Evolutionary conservation across 2,113 vertebrate species (phyloP).

Genomic region (Pluvianellus socialis): DNA sequence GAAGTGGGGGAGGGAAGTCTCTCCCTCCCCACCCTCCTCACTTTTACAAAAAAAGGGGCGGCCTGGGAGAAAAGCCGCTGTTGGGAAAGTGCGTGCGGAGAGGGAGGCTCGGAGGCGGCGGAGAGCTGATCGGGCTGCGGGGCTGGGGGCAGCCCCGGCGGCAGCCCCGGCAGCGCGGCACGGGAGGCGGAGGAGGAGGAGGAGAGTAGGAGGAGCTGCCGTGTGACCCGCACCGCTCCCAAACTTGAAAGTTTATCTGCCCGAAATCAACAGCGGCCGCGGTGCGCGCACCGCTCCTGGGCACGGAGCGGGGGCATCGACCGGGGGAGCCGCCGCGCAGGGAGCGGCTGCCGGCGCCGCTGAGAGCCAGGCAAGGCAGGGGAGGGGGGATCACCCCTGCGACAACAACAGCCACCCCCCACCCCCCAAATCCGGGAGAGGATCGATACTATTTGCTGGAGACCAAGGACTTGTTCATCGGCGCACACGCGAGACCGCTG

Average conservation of each 20-base stretch:
- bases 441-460: conserved; percentile 35
- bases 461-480: background rate
- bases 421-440: background rate
- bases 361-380: background rate
- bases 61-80: background rate
- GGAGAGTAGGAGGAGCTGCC: conserved; percentile 62
- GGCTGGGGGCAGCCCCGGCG: conserved; percentile 19
- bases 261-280: conserved; percentile 63
- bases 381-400: background rate
- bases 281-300: conserved; percentile 32
- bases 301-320: conserved; percentile 5
- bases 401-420: background rate
- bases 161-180: conserved; percentile 8
- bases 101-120: background rate
- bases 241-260: conserved; percentile 79
- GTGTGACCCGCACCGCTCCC: conserved; percentile 69
- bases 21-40: background rate
- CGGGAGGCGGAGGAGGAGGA: conserved; percentile 58
- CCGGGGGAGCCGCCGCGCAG: background rate
- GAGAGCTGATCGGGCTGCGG: background rate
- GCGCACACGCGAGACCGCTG: background rate
- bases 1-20: background rate
- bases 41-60: background rate
- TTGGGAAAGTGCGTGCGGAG: background rate
- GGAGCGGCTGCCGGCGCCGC: background rate